Evolutionary conservation across 1,140 invertebrate species (phyloP), one percentile per base, ranked within the genome.

Genomic region (Aphelinus atriplicis): DNA sequence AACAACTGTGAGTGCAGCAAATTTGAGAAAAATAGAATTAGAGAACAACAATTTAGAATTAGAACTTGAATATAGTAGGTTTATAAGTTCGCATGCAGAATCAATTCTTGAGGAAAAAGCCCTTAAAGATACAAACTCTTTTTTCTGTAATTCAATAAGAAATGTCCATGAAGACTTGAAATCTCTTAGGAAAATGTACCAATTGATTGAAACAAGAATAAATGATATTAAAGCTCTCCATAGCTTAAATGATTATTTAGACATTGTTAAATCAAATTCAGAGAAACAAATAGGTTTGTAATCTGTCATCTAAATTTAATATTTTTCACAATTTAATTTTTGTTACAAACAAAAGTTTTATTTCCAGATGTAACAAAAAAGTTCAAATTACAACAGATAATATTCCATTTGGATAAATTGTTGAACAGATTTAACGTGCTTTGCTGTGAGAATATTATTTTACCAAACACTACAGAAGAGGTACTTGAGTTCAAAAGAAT

Each of bases 11-110:
- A 63, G 6, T 55, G 55, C 1, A 6, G 9, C 57, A 61, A 67
- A 47, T 67, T 58, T 76, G 46, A 76, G 63, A 63, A 76, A 68
- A 72, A 42, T 76, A 68, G 69, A 76, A 68, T 71, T 68, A 7
- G 75, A 76, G 45, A 76, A 73, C 66, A 58, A 73, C 46, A 77
- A 77, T 65, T 73, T 77, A 53, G 75, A 77, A 53, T 6, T 77
- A 4, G 75, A 77, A 1, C 48, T 73, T 50, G 43, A 26, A 7
- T 77, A 77, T 55, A 77, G 66, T 42, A 48, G 73, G 5, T 69
- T 53, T 48, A 7, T 73, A 9, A 5, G 60, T 47, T 73, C 71
- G 2, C 7, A 64, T 47, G 65, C 60, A 26, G 71, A 68, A 55
- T 69, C 69, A 61, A 67, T 73, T 64, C 57, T 77, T 26, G 75